Base-by-base conservation (phyloP, 2,113 vertebrate species). In the Mungos mungo region DNA sequence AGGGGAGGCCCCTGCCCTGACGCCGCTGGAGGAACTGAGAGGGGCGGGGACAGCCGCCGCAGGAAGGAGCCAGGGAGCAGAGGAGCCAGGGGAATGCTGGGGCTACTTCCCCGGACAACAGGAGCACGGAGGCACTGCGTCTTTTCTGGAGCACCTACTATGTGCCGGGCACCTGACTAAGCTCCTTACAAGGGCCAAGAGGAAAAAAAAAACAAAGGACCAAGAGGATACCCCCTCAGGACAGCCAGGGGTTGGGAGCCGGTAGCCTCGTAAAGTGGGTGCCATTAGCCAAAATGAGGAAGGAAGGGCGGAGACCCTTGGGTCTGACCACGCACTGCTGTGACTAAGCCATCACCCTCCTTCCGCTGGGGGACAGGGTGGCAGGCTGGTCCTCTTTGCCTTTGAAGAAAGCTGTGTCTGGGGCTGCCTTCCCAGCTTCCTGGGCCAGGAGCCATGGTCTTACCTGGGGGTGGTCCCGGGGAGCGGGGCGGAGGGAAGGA, bases 221-320 rank as follows among this genome's bases (percentile, higher is more conserved):
- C 3, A 0, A 0, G 25, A 33, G 35, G 54, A 19, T 76, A 52
- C 21, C 47, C 13, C 57, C 23, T 54, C 41, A 57, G 50, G 25
- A 7, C 29, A 31, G 41, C 33, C 69, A 25, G 63, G 47, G n/a
- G 18, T 3, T 15, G 13, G 90, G 10, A 47, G 15, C 88, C 33
- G 7, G 16, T 16, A 21, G 54, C 60, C 52, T 65, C 13, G 10
- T 23, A 57, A 57, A 33, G 35, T 76, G 45, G 38, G 27, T 6
- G 31, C 33, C 18, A 8, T 38, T 54, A n/a, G 27, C 47, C 2
- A 1, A 87, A 93, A 97, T 90, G 81, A 95, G 71, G 87, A 90
- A 93, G 96, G 72, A 94, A 86, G 79, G 52, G 50, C 13, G 76
- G 41, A 9, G 41, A 47, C 85, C 50, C 52, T 35, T 41, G 7